These are phyloP conservation scores for Typhlichthys subterraneus DNA, from an alignment of 2,797 vertebrate species.

Conservation along the genomic window DNA sequence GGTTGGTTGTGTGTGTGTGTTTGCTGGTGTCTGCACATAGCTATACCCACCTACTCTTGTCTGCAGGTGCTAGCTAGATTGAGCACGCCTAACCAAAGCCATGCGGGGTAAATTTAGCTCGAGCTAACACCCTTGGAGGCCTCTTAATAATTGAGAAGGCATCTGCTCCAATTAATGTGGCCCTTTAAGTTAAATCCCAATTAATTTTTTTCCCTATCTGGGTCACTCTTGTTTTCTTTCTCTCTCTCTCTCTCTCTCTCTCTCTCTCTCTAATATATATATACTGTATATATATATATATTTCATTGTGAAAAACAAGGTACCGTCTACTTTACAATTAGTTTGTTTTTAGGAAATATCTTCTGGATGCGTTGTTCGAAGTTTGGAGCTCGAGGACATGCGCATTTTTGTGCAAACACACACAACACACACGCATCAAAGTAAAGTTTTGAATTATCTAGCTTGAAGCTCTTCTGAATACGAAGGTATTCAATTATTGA, in stretches of 20 bases:
- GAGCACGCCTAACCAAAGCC: slow-evolving; percentile 73
- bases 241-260: slow-evolving; percentile 40
- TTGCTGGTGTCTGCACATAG: no score
- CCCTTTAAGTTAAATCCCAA: slow-evolving; percentile 85
- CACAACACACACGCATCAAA: slow-evolving; percentile 8
- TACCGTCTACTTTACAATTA: slow-evolving; percentile 69
- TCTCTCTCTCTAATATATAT: slow-evolving; percentile 30
- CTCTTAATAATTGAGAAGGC: slow-evolving; percentile 87
- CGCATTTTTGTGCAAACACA: slow-evolving; percentile 1
- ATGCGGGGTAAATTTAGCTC: slow-evolving; percentile 78
- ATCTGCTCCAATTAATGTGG: slow-evolving; percentile 88
- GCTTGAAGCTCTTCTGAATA: slow-evolving; percentile 47
- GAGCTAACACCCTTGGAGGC: slow-evolving; percentile 78
- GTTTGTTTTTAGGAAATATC: slow-evolving; percentile 75
- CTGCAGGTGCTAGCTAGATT: slow-evolving; percentile 71
- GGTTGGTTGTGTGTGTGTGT: neutral
- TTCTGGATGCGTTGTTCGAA: slow-evolving; percentile 70
- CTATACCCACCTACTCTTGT: slow-evolving; percentile 36
- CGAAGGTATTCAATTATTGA: slow-evolving; percentile 21
- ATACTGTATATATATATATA: neutral
- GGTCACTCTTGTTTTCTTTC: slow-evolving; percentile 77
- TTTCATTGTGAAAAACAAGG: slow-evolving; percentile 63
- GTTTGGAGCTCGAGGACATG: slow-evolving; percentile 41
- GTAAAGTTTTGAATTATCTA: slow-evolving; percentile 60
- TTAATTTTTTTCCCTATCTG: slow-evolving; percentile 84